Evolutionary conservation across 2,888 invertebrate species (phyloP).

Genomic region (Drosophila mimica): DNA sequence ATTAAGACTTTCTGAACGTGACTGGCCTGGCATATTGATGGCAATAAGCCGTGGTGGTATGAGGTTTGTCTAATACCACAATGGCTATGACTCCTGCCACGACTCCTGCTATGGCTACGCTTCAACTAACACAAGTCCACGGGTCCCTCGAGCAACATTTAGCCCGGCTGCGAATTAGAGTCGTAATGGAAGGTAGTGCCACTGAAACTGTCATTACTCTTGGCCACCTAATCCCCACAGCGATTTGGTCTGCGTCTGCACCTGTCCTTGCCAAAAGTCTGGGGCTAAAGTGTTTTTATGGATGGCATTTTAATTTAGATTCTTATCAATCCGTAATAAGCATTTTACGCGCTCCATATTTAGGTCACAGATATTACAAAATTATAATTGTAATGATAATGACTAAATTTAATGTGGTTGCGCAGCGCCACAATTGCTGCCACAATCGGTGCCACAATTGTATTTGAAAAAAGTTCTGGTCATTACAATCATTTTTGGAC

Average conservation of each 20-base stretch:
- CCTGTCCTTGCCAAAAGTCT: conserved; percentile 50
- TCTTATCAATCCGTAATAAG: conserved; percentile 76
- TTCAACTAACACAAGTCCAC: conserved; percentile 8
- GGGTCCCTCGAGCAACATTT: conserved; percentile 46
- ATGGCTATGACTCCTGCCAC: not conserved
- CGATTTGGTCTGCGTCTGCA: conserved; percentile 40
- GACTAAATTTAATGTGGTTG: conserved; percentile 25
- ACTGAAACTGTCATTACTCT: conserved; percentile 53
- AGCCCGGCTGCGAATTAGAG: not conserved
- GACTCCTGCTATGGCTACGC: not conserved
- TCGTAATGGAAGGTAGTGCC: conserved; percentile 7
- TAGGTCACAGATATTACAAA: conserved; percentile 62
- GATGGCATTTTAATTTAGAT: conserved; percentile 80
- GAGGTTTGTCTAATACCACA: conserved; percentile 24
- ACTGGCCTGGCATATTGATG: conserved; percentile 69
- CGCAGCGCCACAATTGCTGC: conserved; percentile 3
- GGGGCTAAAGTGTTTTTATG: conserved; percentile 67
- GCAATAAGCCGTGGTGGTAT: conserved; percentile 19
- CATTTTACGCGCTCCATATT: conserved; percentile 61
- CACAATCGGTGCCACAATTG: conserved; percentile 2
- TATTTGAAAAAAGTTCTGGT: conserved; percentile 3
- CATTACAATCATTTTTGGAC: not conserved
- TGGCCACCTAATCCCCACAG: conserved; percentile 36
- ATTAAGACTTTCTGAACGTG: conserved; percentile 72
- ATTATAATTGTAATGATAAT: conserved; percentile 50